Evolutionary conservation across 2,888 invertebrate species (phyloP).

Genomic region (Keiferia lycopersicella): DNA sequence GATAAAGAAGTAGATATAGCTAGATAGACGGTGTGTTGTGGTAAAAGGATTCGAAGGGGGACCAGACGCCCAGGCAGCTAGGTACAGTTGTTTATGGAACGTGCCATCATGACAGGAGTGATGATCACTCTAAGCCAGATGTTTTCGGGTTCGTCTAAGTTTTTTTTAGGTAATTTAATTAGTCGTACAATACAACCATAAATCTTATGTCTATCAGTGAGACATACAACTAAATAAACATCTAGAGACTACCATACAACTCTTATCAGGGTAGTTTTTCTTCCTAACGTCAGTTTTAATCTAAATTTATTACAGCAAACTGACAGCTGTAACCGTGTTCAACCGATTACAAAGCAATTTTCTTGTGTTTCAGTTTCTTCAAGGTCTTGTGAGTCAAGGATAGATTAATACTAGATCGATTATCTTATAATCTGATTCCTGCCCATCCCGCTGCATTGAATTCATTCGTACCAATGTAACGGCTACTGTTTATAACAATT

Average conservation of each 20-base stretch:
- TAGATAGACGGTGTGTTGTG: slow-evolving; percentile 30
- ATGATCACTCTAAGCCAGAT: slow-evolving; percentile 62
- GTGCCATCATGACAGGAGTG: slow-evolving; percentile 54
- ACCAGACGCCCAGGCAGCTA: slow-evolving; percentile 36
- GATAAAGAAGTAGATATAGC: slow-evolving; percentile 32
- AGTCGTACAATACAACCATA: slow-evolving; percentile 21
- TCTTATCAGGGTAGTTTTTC: background rate
- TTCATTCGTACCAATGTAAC: background rate
- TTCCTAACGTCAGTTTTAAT: background rate
- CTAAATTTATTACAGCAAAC: background rate
- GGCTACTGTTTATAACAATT: background rate
- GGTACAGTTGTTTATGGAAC: slow-evolving; percentile 68
- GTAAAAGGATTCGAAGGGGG: slow-evolving; percentile 41
- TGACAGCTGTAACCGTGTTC: slow-evolving; percentile 1
- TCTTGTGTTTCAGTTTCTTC: background rate
- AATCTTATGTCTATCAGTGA: background rate
- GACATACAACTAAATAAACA: background rate
- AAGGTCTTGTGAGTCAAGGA: slow-evolving; percentile 15
- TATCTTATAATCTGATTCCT: slow-evolving; percentile 11
- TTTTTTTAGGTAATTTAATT: slow-evolving; percentile 43
- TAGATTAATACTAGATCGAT: slow-evolving; percentile 9
- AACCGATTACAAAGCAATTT: background rate
- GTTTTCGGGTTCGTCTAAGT: slow-evolving; percentile 39
- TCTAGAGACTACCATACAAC: background rate
- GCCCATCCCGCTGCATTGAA: slow-evolving; percentile 6